Evolutionary conservation across 2,888 invertebrate genomes (phyloP), one percentile per base, ranked within the genome.

Genomic region (Tenthredo amoena): DNA sequence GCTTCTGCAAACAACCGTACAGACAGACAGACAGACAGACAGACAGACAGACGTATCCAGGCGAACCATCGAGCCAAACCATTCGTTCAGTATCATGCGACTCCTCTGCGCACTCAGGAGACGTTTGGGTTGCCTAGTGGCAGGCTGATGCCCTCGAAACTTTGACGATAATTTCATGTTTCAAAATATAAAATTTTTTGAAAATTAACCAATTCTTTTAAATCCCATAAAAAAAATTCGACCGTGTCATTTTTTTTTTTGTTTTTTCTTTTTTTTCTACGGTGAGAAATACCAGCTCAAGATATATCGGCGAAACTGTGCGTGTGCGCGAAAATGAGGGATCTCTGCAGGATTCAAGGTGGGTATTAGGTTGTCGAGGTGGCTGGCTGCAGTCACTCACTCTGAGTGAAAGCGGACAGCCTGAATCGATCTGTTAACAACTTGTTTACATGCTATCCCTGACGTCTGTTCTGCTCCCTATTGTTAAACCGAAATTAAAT

Each of bases 361-460:
- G 90, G 92, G 92, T 93, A 93, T 93, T 93, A 93, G 91, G 90
- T 91, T 92, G 93, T 93, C 93, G 91, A 89, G 89, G 81, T 89
- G 90, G 90, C 90, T 87, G 88, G 88, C 89, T 89, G 89, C 88
- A 87, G 88, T 90, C 90, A 90, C 89, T 90, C 90, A 90, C 85
- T 86, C 87, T 86, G 86, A 87, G 87, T 87, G 85, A 88, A 87
- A 88, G 87, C 86, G 37, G 85, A 85, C 89, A 87, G 89, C 89
- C 90, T 88, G 89, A 88, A 91, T 91, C 91, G 91, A 91, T 91
- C 89, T 91, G 90, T 91, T 92, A 91, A 91, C 91, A 91, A 91
- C 91, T 89, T 91, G 91, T 91, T 91, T 91, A 91, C 91, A 91
- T 91, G 91, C 91, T 91, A 91, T 89, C 86, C 87, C 85, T 85